Conservation (phyloP, 2,888 invertebrate species). For the Eugnorisma glareosa region DNA sequence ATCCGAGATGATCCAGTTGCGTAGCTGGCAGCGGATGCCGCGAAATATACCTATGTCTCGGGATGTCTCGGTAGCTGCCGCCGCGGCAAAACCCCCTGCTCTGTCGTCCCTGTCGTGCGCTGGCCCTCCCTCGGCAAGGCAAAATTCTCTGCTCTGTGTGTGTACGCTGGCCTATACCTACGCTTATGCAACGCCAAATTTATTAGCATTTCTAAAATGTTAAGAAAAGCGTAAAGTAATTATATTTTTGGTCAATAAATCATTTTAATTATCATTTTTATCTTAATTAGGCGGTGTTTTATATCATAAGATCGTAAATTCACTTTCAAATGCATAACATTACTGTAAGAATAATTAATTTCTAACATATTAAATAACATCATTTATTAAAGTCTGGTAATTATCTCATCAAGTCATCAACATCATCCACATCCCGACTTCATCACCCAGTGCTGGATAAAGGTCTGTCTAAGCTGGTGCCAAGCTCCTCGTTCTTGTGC, state of each 20-base stretch:
- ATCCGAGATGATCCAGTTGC: no score
- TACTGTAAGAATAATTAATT: neutral
- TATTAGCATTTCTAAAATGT: constrained; percentile 17
- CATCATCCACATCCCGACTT: neutral
- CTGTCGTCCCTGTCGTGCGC: neutral
- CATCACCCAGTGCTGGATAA: neutral
- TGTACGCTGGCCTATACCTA: neutral
- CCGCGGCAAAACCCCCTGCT: neutral
- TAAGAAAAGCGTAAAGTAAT: constrained; percentile 46
- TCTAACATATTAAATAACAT: neutral
- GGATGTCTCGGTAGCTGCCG: neutral
- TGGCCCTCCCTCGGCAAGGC: neutral
- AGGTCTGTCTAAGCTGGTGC: no score
- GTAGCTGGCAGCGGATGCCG: no score
- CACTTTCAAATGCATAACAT: constrained; percentile 18
- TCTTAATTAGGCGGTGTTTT: constrained; percentile 27
- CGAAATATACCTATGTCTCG: no score
- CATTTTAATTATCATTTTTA: constrained; percentile 34
- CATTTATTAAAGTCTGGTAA: neutral
- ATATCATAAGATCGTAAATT: constrained; percentile 29
- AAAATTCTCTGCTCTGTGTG: neutral
- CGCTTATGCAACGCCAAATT: constrained; percentile 19
- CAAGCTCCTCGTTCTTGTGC: no score
- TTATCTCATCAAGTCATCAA: neutral
- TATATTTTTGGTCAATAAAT: constrained; percentile 7